Evolutionary conservation across 1,140 invertebrate species (phyloP), one percentile per base, ranked within the genome.

Genomic region (Calephelis nemesis): DNA sequence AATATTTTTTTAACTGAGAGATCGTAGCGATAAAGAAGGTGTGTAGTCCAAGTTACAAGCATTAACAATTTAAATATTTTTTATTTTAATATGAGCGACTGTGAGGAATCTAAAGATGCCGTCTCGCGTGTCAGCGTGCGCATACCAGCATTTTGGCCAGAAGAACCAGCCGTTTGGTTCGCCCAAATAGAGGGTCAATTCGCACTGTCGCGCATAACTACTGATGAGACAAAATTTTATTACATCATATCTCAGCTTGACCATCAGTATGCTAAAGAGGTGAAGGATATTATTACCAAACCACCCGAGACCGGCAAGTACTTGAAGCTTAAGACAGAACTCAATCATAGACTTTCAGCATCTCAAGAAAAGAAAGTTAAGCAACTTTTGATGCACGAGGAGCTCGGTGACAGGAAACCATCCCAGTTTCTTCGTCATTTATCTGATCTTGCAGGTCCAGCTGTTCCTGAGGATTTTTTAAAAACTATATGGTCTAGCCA

Each of bases 321-420:
- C n/a, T 63, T 64, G 0, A 79, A 67, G 11, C 9, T 84, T 3
- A 87, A 87, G 42, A 40, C 64, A 0, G 73, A 76, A n/a, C n/a
- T n/a, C n/a, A n/a, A n/a, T n/a, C n/a, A n/a, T n/a, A n/a, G n/a
- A n/a, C n/a, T n/a, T n/a, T n/a, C n/a, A n/a, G n/a, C n/a, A n/a
- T n/a, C n/a, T n/a, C n/a, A n/a, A n/a, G n/a, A n/a, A n/a, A n/a
- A n/a, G n/a, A n/a, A n/a, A n/a, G n/a, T n/a, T n/a, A n/a, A n/a
- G n/a, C n/a, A n/a, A n/a, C n/a, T n/a, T 12, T 62, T 87, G 0
- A 81, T 85, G 30, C 71, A 73, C 13, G 79, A 90, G 48, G 74
- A 83, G 62, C 62, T 87, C 0, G 79, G 81, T 1, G 83, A 88
- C 63, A 12, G 83, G 0, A 85, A 79, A 47, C 72, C 72, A 0